A percentile compares a stretch with the other conserved stretches of the same genome.
phyloP scores from a whole-genome alignment of 2,797 vertebrate species.

The Acestrorhynchus altus region DNA sequence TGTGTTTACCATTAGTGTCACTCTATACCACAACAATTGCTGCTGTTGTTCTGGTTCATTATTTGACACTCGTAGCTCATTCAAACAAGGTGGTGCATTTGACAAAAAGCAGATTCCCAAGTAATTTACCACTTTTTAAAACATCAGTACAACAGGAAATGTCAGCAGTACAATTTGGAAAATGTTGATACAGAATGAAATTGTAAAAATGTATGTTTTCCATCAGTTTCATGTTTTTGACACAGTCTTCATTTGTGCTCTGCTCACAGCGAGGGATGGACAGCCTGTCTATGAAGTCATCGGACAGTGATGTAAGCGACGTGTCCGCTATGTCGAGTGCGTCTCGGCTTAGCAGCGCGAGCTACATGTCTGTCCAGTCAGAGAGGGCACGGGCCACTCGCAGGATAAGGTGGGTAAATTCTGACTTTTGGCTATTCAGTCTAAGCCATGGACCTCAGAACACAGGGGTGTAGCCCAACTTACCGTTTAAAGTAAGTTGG shows the following conservation, averaged over 20 bases:
- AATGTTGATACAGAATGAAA: too few species aligned
- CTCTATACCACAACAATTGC: too few species aligned
- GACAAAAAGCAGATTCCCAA: too few species aligned
- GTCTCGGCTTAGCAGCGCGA: constrained; percentile 89
- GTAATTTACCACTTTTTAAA: too few species aligned
- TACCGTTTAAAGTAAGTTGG: background rate
- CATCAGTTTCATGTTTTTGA: too few species aligned
- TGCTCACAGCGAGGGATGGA: constrained; percentile 82
- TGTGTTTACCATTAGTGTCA: too few species aligned
- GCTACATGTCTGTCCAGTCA: constrained; percentile 90
- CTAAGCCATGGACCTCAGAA: background rate
- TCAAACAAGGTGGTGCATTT: too few species aligned
- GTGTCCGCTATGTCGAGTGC: constrained; percentile 87
- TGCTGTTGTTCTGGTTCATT: too few species aligned
- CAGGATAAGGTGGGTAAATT: constrained; percentile 85
- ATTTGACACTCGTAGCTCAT: too few species aligned
- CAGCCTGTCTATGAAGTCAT: constrained; percentile 89
- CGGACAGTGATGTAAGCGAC: constrained; percentile 93
- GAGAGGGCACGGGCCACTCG: constrained; percentile 81
- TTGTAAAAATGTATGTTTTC: too few species aligned
- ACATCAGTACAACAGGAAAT: too few species aligned
- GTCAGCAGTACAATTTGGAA: too few species aligned
- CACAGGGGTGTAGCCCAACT: background rate
- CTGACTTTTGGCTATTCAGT: background rate
- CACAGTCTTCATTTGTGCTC: background rate